Evolutionary conservation across 2,113 vertebrate genomes (phyloP), one percentile per base, ranked within the genome.

Genomic region (Ammodramus savannarum): DNA sequence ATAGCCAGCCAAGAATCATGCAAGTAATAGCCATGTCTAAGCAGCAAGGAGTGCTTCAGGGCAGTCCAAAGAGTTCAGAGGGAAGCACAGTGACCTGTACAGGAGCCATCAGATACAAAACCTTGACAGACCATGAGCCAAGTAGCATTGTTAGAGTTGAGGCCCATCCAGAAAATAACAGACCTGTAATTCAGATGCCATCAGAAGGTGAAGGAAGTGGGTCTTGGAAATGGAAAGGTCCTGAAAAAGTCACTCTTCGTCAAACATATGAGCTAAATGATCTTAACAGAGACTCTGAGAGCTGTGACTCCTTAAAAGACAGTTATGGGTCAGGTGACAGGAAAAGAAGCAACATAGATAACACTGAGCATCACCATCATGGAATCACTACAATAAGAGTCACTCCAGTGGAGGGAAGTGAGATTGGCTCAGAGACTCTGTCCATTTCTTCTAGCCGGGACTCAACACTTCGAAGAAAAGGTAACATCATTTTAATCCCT

Each of bases 21-120:
- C 99, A 99, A 91, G 99, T 99, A 27, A 99, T 99, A 52, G 99
- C 99, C 49, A 99, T 99, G 99, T 99, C 99, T 91, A 99, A 99
- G 97, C 99, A 99, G 93, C 99, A 99, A 96, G 99, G 99, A 11
- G 98, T 99, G 21, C 98, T 99, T 26, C 99, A 99, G 88, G 98
- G 98, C 79, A 99, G 99, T 66, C 99, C 99, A 34, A 99, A 99
- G 93, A 98, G 98, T 93, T 98, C 98, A 4, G 98, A 98, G 6
- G 98, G 98, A 71, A 98, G 98, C 91, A 98, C 98, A 1, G 98
- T 99, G 73, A 98, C 98, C 92, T 99, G 98, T 90, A 98, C 98
- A 1, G 99, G 99, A 93, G 97, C 98, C 32, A 97, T 98, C 92
- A 98, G 98, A 65, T 99, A 99, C 84, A 99, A 99, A 96, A 97